Conservation (phyloP, 2,113 vertebrate species). For the Poecilia latipinna region DNA sequence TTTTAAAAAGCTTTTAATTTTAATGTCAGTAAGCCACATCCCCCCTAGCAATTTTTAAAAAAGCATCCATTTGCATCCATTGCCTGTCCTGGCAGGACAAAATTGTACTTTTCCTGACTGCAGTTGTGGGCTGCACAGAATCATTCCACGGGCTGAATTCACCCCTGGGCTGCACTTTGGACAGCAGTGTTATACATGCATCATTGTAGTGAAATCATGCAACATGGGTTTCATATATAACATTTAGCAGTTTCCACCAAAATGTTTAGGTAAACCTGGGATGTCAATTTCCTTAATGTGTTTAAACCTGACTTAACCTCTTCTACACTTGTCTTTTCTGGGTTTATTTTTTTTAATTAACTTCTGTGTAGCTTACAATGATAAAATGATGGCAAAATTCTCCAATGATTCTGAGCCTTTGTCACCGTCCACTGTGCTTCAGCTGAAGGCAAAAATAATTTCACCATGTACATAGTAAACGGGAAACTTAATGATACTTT, state of each 20-base stretch:
- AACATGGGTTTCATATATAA: not conserved
- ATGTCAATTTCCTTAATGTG: not conserved
- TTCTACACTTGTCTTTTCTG: not conserved
- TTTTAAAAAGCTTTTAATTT: no score
- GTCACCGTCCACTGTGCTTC: conserved; percentile 15
- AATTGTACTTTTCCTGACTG: no score
- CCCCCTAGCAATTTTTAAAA: no score
- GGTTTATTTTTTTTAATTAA: not conserved
- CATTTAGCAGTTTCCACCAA: not conserved
- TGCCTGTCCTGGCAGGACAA: no score
- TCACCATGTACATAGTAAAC: conserved; percentile 25
- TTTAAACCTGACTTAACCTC: not conserved
- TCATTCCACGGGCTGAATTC: not conserved
- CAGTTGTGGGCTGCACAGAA: not conserved
- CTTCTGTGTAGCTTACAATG: conserved; percentile 24
- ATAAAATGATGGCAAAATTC: conserved; percentile 18
- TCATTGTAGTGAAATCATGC: not conserved
- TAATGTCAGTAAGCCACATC: no score
- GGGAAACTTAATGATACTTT: conserved; percentile 34
- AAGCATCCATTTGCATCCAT: no score
- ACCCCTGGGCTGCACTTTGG: not conserved
- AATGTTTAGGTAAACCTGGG: not conserved
- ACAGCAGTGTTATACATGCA: not conserved
- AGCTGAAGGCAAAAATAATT: conserved; percentile 49
- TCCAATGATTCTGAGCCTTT: conserved; percentile 23